Percentiles rank a stretch among this genome's conserved stretches.
Evolutionary conservation across 2,888 invertebrate genomes (phyloP).

Genomic region (Selenia dentaria): DNA sequence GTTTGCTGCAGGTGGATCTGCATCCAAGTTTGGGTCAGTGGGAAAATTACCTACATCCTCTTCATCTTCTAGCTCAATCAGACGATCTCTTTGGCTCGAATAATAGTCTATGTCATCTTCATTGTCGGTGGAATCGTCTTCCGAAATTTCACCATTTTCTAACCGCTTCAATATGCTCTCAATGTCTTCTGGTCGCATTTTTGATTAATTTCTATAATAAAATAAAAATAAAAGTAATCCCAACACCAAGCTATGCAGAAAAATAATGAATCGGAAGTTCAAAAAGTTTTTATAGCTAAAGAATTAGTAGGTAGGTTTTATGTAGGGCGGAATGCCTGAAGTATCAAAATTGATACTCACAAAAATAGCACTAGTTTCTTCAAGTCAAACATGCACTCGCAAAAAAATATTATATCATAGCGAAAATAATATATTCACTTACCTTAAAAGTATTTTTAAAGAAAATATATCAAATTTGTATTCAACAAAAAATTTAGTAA

Average conservation of each 20-base stretch:
- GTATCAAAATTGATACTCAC: slow-evolving; percentile 45
- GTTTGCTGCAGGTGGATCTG: slow-evolving; percentile 35
- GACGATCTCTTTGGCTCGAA: slow-evolving; percentile 43
- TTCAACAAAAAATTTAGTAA: slow-evolving; percentile 42
- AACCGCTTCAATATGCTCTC: slow-evolving; percentile 37
- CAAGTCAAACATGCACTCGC: slow-evolving; percentile 40
- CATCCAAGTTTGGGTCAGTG: slow-evolving; percentile 38
- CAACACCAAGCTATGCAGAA: slow-evolving; percentile 41
- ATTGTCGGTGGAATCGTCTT: slow-evolving; percentile 41
- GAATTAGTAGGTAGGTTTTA: slow-evolving; percentile 41
- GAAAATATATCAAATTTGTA: slow-evolving; percentile 25
- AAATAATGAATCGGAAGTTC: slow-evolving; percentile 33
- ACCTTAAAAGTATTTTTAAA: slow-evolving; percentile 19
- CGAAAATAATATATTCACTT: slow-evolving; percentile 42
- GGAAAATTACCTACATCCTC: slow-evolving; percentile 42
- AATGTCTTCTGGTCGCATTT: slow-evolving; percentile 42
- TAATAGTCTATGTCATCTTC: slow-evolving; percentile 42
- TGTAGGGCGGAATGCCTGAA: slow-evolving; percentile 42
- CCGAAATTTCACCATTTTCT: slow-evolving; percentile 37
- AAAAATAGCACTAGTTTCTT: slow-evolving; percentile 41
- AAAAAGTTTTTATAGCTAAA: slow-evolving; percentile 36
- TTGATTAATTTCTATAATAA: slow-evolving; percentile 40
- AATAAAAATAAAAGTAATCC: slow-evolving; percentile 41
- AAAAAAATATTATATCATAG: slow-evolving; percentile 40
- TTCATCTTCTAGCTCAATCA: slow-evolving; percentile 42